Evolutionary conservation across 2,888 invertebrate species (phyloP).

Genomic region (Drosophila melanosoma): DNA sequence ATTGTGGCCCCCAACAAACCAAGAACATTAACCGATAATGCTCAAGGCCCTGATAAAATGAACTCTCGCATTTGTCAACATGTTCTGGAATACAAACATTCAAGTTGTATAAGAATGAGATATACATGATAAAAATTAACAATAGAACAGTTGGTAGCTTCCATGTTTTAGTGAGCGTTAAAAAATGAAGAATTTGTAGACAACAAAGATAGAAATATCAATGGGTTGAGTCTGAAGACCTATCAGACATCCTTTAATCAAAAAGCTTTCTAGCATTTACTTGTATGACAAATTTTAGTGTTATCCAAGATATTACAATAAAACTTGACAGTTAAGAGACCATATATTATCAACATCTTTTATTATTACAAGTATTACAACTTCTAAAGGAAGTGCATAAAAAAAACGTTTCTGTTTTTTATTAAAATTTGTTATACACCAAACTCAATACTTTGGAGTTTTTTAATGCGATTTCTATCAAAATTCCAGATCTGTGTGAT

Average conservation of each 20-base stretch:
- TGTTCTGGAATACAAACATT: not conserved
- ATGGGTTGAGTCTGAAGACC: not conserved
- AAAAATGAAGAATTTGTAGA: too few species aligned
- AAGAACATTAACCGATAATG: slow-evolving; percentile 22
- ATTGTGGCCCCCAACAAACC: not conserved
- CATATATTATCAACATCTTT: not conserved
- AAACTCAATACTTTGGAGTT: not conserved
- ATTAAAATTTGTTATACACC: not conserved
- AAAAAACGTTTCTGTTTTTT: not conserved
- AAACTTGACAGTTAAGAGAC: not conserved
- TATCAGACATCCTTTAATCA: not conserved
- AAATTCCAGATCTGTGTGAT: not conserved
- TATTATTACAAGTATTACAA: not conserved
- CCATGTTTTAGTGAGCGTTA: not conserved
- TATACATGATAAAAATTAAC: not conserved
- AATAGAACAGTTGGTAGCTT: not conserved
- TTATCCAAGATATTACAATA: not conserved
- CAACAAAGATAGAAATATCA: too few species aligned
- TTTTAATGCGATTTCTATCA: not conserved
- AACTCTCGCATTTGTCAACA: not conserved
- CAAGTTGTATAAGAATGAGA: not conserved
- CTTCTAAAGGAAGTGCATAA: not conserved
- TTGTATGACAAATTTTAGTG: not conserved
- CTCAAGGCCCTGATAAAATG: slow-evolving; percentile 3
- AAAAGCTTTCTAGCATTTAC: not conserved